A percentile compares a stretch with the other conserved stretches of the same genome.
Conservation (phyloP, 2,888 invertebrate species). For the Uropetala carovei region DNA sequence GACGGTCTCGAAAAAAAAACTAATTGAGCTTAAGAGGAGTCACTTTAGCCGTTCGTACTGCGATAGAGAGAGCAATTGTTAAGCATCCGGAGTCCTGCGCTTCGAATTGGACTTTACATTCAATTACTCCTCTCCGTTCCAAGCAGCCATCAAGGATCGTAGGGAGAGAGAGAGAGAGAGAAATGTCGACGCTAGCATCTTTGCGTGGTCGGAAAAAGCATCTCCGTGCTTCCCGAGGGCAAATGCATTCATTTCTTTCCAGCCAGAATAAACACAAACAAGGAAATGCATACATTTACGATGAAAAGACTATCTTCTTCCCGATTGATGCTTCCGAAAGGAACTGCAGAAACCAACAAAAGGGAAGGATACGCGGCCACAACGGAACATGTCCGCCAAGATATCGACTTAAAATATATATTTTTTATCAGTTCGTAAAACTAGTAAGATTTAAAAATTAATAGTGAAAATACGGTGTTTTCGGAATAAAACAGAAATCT, state of each 20-base stretch:
- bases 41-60: background rate
- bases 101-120: background rate
- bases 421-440: no score
- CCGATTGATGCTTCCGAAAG: background rate
- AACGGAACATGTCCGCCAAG: background rate
- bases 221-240: background rate
- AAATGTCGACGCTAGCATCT: background rate
- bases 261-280: slow-evolving; percentile 17
- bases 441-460: no score
- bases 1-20: background rate
- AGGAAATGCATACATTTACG: background rate
- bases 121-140: background rate
- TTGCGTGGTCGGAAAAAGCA: background rate
- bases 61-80: background rate
- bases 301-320: background rate
- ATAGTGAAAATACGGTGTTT: no score
- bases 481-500: no score
- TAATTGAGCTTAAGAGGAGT: background rate
- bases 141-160: background rate
- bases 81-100: background rate
- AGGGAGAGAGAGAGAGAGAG: background rate
- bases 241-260: background rate
- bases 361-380: no score
- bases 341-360: background rate
- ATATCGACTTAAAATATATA: background rate